These are phyloP conservation scores for Rhizomys pruinosus DNA, from an alignment of 2,113 vertebrate genomes.

Conservation along the genomic window DNA sequence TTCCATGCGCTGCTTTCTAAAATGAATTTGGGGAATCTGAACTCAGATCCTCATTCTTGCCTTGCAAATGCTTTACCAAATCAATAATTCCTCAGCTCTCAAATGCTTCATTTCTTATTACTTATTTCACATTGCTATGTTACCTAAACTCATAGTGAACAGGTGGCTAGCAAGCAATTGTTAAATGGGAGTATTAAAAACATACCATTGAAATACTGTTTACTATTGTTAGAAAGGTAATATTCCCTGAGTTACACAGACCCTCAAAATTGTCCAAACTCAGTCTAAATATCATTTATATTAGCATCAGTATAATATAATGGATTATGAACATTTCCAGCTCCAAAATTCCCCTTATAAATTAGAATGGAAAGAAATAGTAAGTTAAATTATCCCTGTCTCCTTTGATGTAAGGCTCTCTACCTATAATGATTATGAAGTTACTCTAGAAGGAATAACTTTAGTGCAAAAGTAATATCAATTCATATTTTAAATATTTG, in stretches of 20 bases:
- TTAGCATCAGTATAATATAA: neutral
- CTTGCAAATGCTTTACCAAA: neutral
- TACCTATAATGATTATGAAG: neutral
- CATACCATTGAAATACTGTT: neutral
- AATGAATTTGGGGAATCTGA: neutral
- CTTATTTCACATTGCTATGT: neutral
- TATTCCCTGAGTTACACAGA: neutral
- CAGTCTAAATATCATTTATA: neutral
- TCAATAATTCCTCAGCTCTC: neutral
- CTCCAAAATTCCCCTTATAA: neutral
- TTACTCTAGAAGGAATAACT: neutral
- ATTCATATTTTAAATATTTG: conserved; percentile 20
- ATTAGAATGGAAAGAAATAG: neutral
- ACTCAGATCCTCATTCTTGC: neutral
- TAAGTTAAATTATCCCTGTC: neutral
- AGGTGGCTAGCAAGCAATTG: neutral
- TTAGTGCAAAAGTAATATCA: neutral
- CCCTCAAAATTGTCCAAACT: neutral
- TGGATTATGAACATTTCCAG: neutral
- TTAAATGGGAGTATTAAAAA: neutral
- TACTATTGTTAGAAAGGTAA: neutral
- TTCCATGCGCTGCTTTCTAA: neutral
- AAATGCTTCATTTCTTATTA: neutral
- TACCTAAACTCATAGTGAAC: neutral
- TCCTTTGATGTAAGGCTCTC: neutral